Conservation (phyloP, 1,140 invertebrate genomes). For the Euwallacea fornicatus region DNA sequence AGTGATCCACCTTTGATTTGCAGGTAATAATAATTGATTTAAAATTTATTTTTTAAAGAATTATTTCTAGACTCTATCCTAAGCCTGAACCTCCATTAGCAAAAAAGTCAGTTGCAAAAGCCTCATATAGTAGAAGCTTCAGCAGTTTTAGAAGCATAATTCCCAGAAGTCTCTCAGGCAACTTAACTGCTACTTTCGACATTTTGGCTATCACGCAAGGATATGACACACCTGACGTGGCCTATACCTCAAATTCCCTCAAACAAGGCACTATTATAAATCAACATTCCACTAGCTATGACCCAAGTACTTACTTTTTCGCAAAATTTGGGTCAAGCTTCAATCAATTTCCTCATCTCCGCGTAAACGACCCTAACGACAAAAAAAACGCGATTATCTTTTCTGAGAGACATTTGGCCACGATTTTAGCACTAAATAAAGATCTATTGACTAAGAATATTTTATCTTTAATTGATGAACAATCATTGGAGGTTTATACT, state of each 20-base stretch:
- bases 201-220: slow-evolving; percentile 54
- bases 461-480: slow-evolving; percentile 78
- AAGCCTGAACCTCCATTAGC: slow-evolving; percentile 66
- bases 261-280: slow-evolving; percentile 59
- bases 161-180: slow-evolving; percentile 86
- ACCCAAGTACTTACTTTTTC: slow-evolving; percentile 85
- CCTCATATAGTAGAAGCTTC: slow-evolving; percentile 62
- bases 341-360: slow-evolving; percentile 81
- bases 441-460: slow-evolving; percentile 86
- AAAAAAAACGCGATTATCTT: slow-evolving; percentile 66
- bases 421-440: slow-evolving; percentile 79
- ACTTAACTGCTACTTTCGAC: slow-evolving; percentile 64
- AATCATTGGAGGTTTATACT: slow-evolving; percentile 72
- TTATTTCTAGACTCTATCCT: slow-evolving; percentile 61
- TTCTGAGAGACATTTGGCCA: slow-evolving; percentile 74
- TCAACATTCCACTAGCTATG: slow-evolving; percentile 70
- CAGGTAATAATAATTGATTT: slow-evolving; percentile 57
- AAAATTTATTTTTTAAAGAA: no score
- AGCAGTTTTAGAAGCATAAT: slow-evolving; percentile 83
- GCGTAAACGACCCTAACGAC: slow-evolving; percentile 60
- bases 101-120: slow-evolving; percentile 50
- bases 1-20: slow-evolving; percentile 78
- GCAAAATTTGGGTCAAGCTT: slow-evolving; percentile 92
- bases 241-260: slow-evolving; percentile 41
- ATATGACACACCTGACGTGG: slow-evolving; percentile 45